Conservation (phyloP, 1,140 invertebrate genomes). For the Heliothis virescens region DNA sequence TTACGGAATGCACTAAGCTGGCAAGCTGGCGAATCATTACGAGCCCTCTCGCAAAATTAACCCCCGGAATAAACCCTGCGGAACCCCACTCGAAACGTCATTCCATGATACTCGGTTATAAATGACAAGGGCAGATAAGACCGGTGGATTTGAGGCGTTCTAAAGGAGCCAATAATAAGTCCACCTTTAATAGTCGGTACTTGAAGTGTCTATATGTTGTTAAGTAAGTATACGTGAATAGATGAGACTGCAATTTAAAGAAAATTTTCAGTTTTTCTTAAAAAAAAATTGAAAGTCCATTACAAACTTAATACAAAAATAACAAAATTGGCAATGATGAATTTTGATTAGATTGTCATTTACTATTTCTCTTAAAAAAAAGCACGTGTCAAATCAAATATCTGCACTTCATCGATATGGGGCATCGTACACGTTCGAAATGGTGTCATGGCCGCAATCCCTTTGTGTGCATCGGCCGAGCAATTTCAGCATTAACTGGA, state of each 20-base stretch:
- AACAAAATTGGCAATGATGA: too few relatives aligned
- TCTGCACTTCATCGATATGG: constrained; percentile 17
- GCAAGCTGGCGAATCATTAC: constrained; percentile 36
- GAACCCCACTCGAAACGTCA: constrained; percentile 54
- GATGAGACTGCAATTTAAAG: too few relatives aligned
- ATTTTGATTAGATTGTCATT: too few relatives aligned
- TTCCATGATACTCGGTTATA: constrained; percentile 58
- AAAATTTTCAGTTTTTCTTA: too few relatives aligned
- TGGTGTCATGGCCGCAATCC: constrained; percentile 32
- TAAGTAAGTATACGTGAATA: not conserved
- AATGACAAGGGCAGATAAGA: constrained; percentile 59
- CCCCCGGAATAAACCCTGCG: constrained; percentile 36
- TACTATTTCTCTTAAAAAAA: too few relatives aligned
- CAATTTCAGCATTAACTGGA: constrained; percentile 37
- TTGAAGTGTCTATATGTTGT: not conserved
- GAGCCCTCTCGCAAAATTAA: constrained; percentile 39
- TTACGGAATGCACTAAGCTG: constrained; percentile 41
- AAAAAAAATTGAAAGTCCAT: too few relatives aligned
- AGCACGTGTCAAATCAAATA: not conserved
- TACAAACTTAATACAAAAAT: too few relatives aligned
- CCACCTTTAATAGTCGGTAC: constrained; percentile 2
- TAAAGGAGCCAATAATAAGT: constrained; percentile 45
- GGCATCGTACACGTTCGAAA: constrained; percentile 14
- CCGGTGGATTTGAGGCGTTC: constrained; percentile 49
- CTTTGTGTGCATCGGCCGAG: constrained; percentile 32